Evolutionary conservation across 2,113 vertebrate genomes (phyloP).

Genomic region (Crotalus helleri): DNA sequence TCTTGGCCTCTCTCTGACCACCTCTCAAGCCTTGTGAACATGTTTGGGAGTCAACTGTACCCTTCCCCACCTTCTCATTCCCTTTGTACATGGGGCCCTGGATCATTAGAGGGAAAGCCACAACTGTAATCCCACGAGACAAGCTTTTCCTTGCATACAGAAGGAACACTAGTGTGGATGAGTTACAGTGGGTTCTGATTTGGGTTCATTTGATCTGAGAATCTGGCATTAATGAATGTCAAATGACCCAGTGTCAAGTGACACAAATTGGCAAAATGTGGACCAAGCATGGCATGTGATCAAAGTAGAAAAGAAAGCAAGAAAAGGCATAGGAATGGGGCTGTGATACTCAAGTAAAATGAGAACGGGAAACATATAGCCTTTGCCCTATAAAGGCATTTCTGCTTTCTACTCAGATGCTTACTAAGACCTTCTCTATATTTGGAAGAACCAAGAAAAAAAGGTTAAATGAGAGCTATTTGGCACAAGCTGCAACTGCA

Average conservation of each 20-base stretch:
- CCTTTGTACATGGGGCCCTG: neutral
- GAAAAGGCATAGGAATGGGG: neutral
- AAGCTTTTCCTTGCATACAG: neutral
- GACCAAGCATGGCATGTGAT: neutral
- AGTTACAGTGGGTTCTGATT: neutral
- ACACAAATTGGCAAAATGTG: neutral
- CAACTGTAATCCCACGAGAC: neutral
- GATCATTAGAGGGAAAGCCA: neutral
- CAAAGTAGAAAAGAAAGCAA: neutral
- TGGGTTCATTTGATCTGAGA: neutral
- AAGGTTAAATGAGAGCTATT: neutral
- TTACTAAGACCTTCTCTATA: neutral
- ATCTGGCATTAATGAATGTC: neutral
- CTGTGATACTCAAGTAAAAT: neutral
- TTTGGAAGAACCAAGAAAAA: neutral
- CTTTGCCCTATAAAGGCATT: neutral
- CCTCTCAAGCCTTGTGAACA: neutral
- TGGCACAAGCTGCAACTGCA: neutral
- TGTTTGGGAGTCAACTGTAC: neutral
- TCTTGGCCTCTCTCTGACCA: neutral
- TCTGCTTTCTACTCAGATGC: neutral
- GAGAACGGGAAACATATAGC: neutral
- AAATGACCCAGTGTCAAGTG: neutral
- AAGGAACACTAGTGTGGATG: neutral
- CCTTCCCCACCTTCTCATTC: neutral